Evolutionary conservation across 1,140 invertebrate species (phyloP).

Genomic region (Drosophila lacteicornis): DNA sequence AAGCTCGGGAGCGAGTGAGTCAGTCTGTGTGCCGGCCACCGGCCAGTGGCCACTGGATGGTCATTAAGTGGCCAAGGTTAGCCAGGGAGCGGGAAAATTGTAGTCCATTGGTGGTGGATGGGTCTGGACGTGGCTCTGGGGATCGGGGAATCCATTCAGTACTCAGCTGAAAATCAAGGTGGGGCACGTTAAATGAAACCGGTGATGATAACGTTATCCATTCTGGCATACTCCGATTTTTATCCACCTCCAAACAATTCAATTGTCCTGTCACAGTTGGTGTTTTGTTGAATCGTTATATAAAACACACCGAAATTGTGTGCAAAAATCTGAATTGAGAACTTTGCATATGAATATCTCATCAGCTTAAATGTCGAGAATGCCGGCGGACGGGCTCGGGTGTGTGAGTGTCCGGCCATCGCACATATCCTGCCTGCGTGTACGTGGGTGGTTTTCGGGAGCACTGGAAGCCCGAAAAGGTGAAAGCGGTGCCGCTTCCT

Average conservation of each 20-base stretch:
- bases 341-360: slow-evolving; percentile 48
- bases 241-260: not conserved
- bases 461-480: slow-evolving; percentile 49
- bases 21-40: slow-evolving; percentile 31
- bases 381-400: slow-evolving; percentile 3
- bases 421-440: slow-evolving; percentile 45
- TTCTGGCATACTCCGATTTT: not conserved
- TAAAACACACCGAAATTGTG: slow-evolving; percentile 29
- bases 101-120: slow-evolving; percentile 6
- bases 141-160: slow-evolving; percentile 3
- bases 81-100: slow-evolving; percentile 26
- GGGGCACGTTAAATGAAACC: slow-evolving; percentile 1
- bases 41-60: slow-evolving; percentile 69
- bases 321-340: slow-evolving; percentile 22
- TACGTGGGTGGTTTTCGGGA: slow-evolving; percentile 13
- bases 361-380: slow-evolving; percentile 56
- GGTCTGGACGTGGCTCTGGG: slow-evolving; percentile 4
- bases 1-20: slow-evolving; percentile 36
- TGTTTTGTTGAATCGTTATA: slow-evolving; percentile 16
- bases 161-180: slow-evolving; percentile 7
- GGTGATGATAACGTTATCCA: not conserved
- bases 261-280: slow-evolving; percentile 5
- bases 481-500: slow-evolving; percentile 56
- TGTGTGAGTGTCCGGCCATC: slow-evolving; percentile 11
- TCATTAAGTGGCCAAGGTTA: slow-evolving; percentile 77